Evolutionary conservation across 2,797 vertebrate species (phyloP), one percentile per base, ranked within the genome.

Genomic region (Premnoplex brunnescens): DNA sequence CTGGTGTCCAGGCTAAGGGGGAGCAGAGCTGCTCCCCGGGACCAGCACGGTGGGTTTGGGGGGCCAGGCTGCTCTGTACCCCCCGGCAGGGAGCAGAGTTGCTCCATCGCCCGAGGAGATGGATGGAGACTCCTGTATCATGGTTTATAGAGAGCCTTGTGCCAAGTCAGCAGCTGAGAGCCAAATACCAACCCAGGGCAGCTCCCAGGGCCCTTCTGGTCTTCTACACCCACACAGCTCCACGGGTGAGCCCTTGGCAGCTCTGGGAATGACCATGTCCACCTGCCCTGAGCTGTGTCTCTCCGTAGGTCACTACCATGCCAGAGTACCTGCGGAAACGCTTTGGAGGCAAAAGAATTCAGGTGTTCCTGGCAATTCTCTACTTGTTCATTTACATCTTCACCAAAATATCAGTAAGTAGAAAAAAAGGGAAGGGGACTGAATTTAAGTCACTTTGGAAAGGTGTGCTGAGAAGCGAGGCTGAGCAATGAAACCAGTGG

Each of bases 351-450:
- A 98, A 96, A 97, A 98, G 99, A 89, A 99, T 99, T 10, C 98
- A 99, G 93, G 93, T 99, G 74, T 99, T 98, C 81, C 98, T 99
- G 67, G 98, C 99, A 0, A 80, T 99, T 88, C 97, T 99, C 95
- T 99, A 98, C 93, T 96, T 99, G 95, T 99, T 99, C 73, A 99
- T 99, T 97, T 99, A 99, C 84, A 99, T 99, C 96, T 99, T 99
- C 97, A 99, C 99, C 94, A 99, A 99, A 97, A 99, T 99, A 97
- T 99, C 99, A 62, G 99, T 99, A 97, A 97, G 98, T 95, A 11
- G 26, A 5, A 78, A 90, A 66, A n/a, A 16, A 1, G 1, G 64
- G 54, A 34, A 73, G 56, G 2, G 17, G 37, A 4, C 8, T 54
- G 59, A 37, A 39, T 48, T 71, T 9, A 43, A 52, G n/a, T 73